Conservation (phyloP, 2,797 vertebrate species). For the Psittacula echo region DNA sequence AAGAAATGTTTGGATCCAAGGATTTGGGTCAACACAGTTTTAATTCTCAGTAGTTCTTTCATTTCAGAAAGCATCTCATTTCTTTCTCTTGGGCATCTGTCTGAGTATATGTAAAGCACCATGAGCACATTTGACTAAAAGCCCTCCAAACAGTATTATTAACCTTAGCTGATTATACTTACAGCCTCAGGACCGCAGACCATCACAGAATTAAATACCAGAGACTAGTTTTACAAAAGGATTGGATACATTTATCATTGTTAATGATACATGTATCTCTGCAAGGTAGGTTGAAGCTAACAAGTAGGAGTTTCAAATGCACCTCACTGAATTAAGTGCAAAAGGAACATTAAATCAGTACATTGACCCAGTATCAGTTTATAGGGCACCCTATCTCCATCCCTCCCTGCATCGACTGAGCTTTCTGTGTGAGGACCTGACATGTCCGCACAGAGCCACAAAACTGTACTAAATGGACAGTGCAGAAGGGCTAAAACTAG, state of each 20-base stretch:
- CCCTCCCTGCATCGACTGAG: fast-evolving
- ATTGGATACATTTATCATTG: background rate
- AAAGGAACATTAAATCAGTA: background rate
- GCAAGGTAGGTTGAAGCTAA: background rate
- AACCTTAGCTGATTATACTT: background rate
- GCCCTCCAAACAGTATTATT: background rate
- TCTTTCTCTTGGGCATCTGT: background rate
- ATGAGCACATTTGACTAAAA: background rate
- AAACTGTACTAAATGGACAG: background rate
- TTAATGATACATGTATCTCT: background rate
- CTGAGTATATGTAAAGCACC: background rate
- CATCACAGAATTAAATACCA: background rate
- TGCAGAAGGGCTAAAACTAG: background rate
- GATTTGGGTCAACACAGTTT: background rate
- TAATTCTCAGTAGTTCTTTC: background rate
- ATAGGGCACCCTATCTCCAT: background rate
- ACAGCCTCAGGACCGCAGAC: background rate
- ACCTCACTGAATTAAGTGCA: background rate
- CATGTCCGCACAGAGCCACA: background rate
- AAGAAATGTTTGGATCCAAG: background rate
- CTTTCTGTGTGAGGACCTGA: background rate
- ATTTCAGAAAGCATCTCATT: background rate
- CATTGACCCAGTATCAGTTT: background rate
- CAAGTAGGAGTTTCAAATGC: background rate
- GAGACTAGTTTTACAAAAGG: background rate